Conservation (phyloP, 2,113 vertebrate genomes). For the Ageneiosus marmoratus region DNA sequence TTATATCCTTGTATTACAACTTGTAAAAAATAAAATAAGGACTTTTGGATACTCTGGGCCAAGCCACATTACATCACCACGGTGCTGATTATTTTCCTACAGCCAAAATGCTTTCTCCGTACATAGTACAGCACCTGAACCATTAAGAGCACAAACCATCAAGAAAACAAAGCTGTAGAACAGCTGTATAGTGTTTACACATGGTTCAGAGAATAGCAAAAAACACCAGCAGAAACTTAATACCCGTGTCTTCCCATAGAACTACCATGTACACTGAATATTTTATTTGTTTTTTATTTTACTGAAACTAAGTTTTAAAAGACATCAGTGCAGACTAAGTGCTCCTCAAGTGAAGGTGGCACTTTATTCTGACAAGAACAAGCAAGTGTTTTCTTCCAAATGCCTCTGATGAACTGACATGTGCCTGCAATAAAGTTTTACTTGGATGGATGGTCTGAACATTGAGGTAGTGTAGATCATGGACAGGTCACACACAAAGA, state of each 20-base stretch:
- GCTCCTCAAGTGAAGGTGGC: not conserved
- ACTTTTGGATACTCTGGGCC: no score
- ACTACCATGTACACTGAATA: no score
- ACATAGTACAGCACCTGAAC: no score
- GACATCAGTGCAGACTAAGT: not conserved
- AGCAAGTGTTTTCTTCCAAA: not conserved
- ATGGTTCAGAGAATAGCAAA: not conserved
- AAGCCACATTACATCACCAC: no score
- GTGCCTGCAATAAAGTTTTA: not conserved
- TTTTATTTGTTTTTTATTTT: not conserved
- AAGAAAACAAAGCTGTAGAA: not conserved
- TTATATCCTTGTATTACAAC: not conserved
- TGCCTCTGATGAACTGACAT: not conserved
- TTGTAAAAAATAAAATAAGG: not conserved
- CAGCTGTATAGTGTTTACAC: not conserved
- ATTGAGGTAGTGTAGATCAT: conserved; percentile 11
- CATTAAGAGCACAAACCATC: no score
- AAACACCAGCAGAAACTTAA: not conserved
- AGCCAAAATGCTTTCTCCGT: no score
- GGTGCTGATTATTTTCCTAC: no score
- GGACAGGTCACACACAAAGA: conserved; percentile 8
- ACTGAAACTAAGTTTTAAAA: not conserved
- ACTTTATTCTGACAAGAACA: not conserved
- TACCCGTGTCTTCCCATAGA: not conserved
- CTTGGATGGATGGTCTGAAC: conserved; percentile 22